Evolutionary conservation across 2,888 invertebrate genomes (phyloP), one percentile per base, ranked within the genome.

Genomic region (Machimus rusticus): DNA sequence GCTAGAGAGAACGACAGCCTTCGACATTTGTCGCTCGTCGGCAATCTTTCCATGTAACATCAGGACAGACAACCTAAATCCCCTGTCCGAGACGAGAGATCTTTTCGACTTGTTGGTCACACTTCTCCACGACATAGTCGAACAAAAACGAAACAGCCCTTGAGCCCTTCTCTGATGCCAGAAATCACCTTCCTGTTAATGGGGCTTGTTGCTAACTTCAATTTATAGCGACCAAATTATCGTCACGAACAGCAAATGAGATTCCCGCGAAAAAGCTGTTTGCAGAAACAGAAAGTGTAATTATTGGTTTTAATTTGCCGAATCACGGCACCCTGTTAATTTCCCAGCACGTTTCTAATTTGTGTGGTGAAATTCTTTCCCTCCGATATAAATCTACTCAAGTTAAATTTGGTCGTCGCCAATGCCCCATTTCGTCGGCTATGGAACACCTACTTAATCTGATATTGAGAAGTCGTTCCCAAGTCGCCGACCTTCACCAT

Each of bases 61-160:
- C 57, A 82, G 82, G 82, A 66, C 57, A 82, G 82, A 82, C 82
- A 82, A 51, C 39, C 37, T 37, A 34, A 82, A 82, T 82, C 66
- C 74, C 57, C 14, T 57, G 51, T 82, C 57, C 23, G 34, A 57
- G 34, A 14, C 39, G 66, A 23, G 12, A 34, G 34, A 23, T 23
- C 37, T 28, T 57, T 82, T 82, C 66, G 51, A 57, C 57, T 82
- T 82, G 82, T 57, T 82, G 57, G 82, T 82, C 82, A 51, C 81
- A 78, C 19, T 37, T 12, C 43, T 23, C 43, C 8, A 46, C 12
- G 37, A 55, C 51, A 28, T 23, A 51, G 3, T 8, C 51, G 1
- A 51, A 39, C 1, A 19, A 78, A 46, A 46, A 23, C 19, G 12
- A 1, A 39, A 78, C 19, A n/a, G 23, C 19, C 43, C 39, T 77